A percentile compares a stretch with the other conserved stretches of the same genome.
phyloP scores from a whole-genome alignment of 2,113 vertebrate genomes.

The Myodes glareolus region DNA sequence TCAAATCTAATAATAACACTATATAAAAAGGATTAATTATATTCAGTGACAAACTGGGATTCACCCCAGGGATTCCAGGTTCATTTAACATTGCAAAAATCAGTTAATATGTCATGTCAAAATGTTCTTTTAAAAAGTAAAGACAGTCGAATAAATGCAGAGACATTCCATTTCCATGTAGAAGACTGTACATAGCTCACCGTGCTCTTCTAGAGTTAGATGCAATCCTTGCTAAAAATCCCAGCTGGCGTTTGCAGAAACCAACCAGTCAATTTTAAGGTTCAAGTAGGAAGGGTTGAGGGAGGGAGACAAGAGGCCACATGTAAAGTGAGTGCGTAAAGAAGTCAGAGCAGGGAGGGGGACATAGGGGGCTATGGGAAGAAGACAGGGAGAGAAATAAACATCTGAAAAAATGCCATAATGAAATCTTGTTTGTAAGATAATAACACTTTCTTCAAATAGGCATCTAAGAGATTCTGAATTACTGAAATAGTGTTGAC shows the following conservation, averaged over 20 bases:
- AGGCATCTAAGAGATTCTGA: not conserved
- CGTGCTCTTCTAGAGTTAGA: not conserved
- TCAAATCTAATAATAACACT: slow-evolving; percentile 4
- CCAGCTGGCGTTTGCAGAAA: slow-evolving; percentile 39
- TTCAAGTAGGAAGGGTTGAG: not conserved
- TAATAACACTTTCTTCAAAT: not conserved
- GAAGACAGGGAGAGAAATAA: not conserved
- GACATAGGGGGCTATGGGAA: not conserved
- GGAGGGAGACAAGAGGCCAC: not conserved
- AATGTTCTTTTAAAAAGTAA: slow-evolving; percentile 33
- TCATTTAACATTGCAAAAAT: slow-evolving; percentile 32
- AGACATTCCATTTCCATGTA: slow-evolving; percentile 5
- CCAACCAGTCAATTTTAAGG: not conserved
- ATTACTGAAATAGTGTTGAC: not conserved
- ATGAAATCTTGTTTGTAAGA: not conserved
- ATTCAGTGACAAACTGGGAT: not conserved
- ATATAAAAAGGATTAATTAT: not conserved
- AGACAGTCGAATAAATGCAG: slow-evolving; percentile 38
- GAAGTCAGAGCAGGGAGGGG: not conserved
- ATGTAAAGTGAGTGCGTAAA: not conserved
- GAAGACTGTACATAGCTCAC: slow-evolving; percentile 13
- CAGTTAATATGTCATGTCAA: slow-evolving; percentile 27
- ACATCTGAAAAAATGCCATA: not conserved
- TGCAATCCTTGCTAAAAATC: not conserved
- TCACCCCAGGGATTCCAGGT: slow-evolving; percentile 24